These are phyloP conservation scores for Pseudomyrmex concolor DNA, from an alignment of 1,140 invertebrate species.

Conservation along the genomic window DNA sequence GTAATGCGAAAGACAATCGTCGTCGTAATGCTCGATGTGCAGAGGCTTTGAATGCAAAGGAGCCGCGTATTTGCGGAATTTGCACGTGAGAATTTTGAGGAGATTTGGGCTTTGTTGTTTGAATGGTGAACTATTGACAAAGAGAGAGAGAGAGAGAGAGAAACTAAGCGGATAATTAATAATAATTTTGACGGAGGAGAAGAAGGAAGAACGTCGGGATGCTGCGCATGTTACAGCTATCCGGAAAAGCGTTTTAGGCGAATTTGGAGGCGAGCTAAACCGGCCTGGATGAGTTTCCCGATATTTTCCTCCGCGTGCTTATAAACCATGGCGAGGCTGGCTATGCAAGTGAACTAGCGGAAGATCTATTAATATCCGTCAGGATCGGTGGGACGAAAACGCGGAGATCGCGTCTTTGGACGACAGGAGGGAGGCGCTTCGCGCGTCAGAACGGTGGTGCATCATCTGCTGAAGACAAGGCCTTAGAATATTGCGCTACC, in stretches of 20 bases:
- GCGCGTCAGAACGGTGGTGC: slow-evolving; percentile 61
- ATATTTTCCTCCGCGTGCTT: slow-evolving; percentile 21
- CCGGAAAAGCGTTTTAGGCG: slow-evolving; percentile 51
- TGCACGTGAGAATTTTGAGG: slow-evolving; percentile 12
- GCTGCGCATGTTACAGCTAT: slow-evolving; percentile 10
- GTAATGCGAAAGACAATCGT: slow-evolving; percentile 19
- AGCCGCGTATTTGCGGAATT: slow-evolving; percentile 28
- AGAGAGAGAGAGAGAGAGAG: neutral
- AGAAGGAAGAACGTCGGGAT: neutral
- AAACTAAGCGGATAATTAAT: slow-evolving; percentile 58
- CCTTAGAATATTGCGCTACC: slow-evolving; percentile 63
- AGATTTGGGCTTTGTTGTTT: slow-evolving; percentile 48
- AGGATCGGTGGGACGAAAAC: slow-evolving; percentile 70
- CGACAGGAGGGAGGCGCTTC: slow-evolving; percentile 48
- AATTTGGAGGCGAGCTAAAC: slow-evolving; percentile 4
- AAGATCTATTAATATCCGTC: slow-evolving; percentile 79
- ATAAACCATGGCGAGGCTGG: slow-evolving; percentile 30
- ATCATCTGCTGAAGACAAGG: slow-evolving; percentile 76
- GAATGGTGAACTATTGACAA: slow-evolving; percentile 24
- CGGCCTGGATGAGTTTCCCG: slow-evolving; percentile 16
- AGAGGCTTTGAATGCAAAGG: slow-evolving; percentile 1
- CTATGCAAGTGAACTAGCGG: slow-evolving; percentile 43
- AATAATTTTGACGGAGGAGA: slow-evolving; percentile 33
- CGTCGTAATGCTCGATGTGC: neutral
- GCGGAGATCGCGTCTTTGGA: slow-evolving; percentile 64